A percentile compares a stretch with the other conserved stretches of the same genome.
Evolutionary conservation across 2,888 invertebrate genomes (phyloP).

Genomic region (Drosophila meridiana): DNA sequence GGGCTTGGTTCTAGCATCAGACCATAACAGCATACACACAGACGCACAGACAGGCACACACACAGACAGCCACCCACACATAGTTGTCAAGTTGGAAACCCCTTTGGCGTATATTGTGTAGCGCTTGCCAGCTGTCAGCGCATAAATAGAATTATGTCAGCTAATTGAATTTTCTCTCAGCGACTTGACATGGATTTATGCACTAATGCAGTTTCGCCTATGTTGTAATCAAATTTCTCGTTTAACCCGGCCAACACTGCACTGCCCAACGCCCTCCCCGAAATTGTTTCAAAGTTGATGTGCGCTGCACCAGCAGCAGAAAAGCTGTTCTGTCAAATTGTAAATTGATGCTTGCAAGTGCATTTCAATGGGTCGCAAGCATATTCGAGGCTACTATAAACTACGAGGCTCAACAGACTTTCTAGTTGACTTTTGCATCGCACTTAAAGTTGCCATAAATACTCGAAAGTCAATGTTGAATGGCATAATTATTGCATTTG

Average conservation of each 20-base stretch:
- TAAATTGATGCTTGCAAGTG: conserved; percentile 23
- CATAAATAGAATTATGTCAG: conserved; percentile 75
- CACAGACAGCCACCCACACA: conserved; percentile 16
- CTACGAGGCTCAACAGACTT: not conserved
- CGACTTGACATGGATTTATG: conserved; percentile 77
- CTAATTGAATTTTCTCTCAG: conserved; percentile 71
- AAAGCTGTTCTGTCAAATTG: conserved; percentile 27
- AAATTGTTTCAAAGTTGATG: not conserved
- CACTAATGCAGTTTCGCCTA: conserved; percentile 69
- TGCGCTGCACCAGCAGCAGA: conserved; percentile 11
- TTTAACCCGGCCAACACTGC: conserved; percentile 11
- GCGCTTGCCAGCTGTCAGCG: conserved; percentile 75
- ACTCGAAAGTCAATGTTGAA: not conserved
- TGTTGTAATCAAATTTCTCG: conserved; percentile 64
- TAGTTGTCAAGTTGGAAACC: conserved; percentile 66
- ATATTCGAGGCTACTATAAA: not conserved
- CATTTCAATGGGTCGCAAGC: conserved; percentile 2
- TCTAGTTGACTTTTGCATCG: not conserved
- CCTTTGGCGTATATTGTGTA: conserved; percentile 53
- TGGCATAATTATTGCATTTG: conserved; percentile 1
- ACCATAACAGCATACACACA: conserved; percentile 21
- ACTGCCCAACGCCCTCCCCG: not conserved
- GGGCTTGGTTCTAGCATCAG: conserved; percentile 34
- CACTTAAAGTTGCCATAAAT: not conserved
- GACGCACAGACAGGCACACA: not conserved